Percentiles rank a stretch among this genome's conserved stretches.
phyloP scores from a whole-genome alignment of 2,113 vertebrate genomes.

The Grammomys surdaster region DNA sequence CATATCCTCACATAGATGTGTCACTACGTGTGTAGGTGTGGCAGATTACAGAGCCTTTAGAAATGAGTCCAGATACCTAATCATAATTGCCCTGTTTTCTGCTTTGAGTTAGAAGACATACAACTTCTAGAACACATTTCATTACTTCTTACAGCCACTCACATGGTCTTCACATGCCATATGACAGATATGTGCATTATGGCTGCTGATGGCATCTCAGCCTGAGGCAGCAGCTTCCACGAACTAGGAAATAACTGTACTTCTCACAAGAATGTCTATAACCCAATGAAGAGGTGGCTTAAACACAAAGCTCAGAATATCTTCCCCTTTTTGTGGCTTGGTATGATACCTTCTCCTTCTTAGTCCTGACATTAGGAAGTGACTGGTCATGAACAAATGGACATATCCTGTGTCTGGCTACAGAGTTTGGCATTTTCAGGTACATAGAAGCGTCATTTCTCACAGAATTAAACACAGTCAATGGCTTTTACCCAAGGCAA shows the following conservation, averaged over 20 bases:
- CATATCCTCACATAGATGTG: neutral
- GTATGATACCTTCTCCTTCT: neutral
- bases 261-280: neutral
- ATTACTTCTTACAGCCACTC: neutral
- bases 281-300: neutral
- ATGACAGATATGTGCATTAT: neutral
- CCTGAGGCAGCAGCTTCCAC: neutral
- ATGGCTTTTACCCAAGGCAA: slow-evolving; percentile 29
- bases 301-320: neutral
- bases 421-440: neutral
- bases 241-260: neutral
- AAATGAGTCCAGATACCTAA: neutral
- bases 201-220: neutral
- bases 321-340: neutral
- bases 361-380: neutral
- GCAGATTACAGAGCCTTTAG: neutral
- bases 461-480: slow-evolving; percentile 13
- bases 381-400: neutral
- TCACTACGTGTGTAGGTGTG: neutral
- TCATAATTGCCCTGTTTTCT: neutral
- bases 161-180: neutral
- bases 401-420: slow-evolving; percentile 23
- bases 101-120: neutral
- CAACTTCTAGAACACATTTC: neutral
- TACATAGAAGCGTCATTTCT: slow-evolving; percentile 42